phyloP scores from a whole-genome alignment of 2,113 vertebrate genomes.

The Corvus cornix region DNA sequence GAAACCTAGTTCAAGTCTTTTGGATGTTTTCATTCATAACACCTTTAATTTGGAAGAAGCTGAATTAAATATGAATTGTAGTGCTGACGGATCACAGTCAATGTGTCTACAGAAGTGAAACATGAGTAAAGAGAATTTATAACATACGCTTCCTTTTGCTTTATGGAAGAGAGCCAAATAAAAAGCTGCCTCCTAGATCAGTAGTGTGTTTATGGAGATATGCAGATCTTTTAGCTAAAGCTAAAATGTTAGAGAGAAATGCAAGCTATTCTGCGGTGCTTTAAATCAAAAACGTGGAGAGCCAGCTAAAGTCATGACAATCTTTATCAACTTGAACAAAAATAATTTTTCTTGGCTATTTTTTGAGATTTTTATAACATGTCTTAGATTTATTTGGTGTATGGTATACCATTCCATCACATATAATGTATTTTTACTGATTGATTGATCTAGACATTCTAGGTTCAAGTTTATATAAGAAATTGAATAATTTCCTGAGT shows the following conservation, averaged over 20 bases:
- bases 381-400: not conserved
- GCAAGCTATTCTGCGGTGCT: not conserved
- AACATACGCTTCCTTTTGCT: not conserved
- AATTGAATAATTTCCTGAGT: not conserved
- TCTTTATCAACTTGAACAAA: not conserved
- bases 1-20: not conserved
- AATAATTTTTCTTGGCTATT: not conserved
- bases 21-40: not conserved
- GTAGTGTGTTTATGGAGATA: not conserved
- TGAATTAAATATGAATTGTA: not conserved
- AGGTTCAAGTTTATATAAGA: not conserved
- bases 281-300: not conserved
- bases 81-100: not conserved
- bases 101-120: not conserved
- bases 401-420: not conserved
- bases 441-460: not conserved
- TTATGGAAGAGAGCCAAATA: not conserved
- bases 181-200: not conserved
- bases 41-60: not conserved
- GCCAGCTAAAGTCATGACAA: not conserved
- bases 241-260: not conserved
- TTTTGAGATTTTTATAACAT: not conserved
- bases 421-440: not conserved
- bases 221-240: not conserved
- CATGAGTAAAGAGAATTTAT: not conserved